These are phyloP conservation scores for Syndactyla subalaris DNA, from an alignment of 2,797 vertebrate genomes.

Conservation along the genomic window DNA sequence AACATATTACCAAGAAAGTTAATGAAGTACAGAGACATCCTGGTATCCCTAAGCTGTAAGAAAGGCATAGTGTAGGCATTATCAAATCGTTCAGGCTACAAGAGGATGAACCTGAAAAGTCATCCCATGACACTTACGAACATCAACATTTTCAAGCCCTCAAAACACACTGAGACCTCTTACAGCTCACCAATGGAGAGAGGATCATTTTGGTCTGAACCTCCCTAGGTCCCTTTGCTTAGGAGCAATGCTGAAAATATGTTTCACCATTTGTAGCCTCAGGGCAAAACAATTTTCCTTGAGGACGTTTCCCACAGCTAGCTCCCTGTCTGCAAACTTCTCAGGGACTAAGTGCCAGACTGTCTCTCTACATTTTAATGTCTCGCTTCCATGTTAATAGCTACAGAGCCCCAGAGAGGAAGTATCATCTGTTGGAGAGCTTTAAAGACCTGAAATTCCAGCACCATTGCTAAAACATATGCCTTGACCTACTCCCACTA, in stretches of 20 bases:
- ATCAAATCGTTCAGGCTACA: background rate
- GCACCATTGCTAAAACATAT: slow-evolving; percentile 2
- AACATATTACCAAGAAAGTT: background rate
- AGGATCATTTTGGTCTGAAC: background rate
- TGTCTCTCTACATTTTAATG: slow-evolving; percentile 43
- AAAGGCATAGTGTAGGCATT: background rate
- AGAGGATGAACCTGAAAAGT: background rate
- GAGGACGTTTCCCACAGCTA: slow-evolving; percentile 57
- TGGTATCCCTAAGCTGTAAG: background rate
- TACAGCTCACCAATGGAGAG: background rate
- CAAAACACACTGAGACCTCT: background rate
- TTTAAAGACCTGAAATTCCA: slow-evolving; percentile 59
- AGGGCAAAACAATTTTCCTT: slow-evolving; percentile 6
- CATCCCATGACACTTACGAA: background rate
- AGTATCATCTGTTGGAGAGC: slow-evolving; percentile 22
- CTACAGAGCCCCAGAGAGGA: slow-evolving; percentile 1
- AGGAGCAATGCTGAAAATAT: background rate
- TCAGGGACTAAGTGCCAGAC: slow-evolving; percentile 3
- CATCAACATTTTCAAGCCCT: background rate
- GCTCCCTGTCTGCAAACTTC: slow-evolving; percentile 17
- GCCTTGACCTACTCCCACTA: slow-evolving; percentile 22
- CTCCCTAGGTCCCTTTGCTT: background rate
- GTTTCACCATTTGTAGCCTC: background rate
- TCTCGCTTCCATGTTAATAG: slow-evolving; percentile 38
- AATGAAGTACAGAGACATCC: background rate